Conservation (phyloP, 2,113 vertebrate genomes). For the Brachirus orientalis region DNA sequence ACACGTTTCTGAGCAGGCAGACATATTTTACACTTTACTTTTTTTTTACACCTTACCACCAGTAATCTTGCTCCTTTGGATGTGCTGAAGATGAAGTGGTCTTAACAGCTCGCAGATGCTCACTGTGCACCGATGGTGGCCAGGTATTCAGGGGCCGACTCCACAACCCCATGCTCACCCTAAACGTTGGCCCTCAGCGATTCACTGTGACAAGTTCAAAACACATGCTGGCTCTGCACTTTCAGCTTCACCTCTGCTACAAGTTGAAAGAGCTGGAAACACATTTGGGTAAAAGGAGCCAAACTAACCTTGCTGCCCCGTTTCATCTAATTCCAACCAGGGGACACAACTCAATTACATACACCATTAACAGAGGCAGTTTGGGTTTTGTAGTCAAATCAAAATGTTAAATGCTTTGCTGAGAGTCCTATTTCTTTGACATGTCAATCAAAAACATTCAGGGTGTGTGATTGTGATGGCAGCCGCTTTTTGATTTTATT, state of each 20-base stretch:
- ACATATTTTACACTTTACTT: constrained; percentile 18
- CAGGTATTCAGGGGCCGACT: constrained; percentile 71
- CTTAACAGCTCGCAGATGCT: constrained; percentile 80
- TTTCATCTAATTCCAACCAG: constrained; percentile 39
- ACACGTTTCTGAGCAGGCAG: constrained; percentile 32
- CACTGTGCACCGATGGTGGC: constrained; percentile 64
- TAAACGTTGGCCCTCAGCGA: constrained; percentile 45
- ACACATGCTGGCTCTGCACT: constrained; percentile 74
- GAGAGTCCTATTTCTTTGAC: neutral
- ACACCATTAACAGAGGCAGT: constrained; percentile 34
- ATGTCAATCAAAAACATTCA: neutral
- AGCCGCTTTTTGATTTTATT: neutral
- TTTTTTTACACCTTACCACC: constrained; percentile 49
- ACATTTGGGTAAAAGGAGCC: constrained; percentile 40
- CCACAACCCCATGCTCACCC: constrained; percentile 32
- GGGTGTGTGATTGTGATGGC: neutral
- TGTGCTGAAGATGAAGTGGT: constrained; percentile 72
- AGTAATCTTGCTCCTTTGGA: constrained; percentile 29
- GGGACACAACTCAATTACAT: constrained; percentile 57
- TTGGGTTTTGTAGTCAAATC: neutral
- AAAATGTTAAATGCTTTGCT: neutral
- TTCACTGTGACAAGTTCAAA: constrained; percentile 81
- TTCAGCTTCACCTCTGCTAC: constrained; percentile 55
- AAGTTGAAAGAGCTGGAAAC: constrained; percentile 61
- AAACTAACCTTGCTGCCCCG: constrained; percentile 28